Percentiles rank a stretch among this genome's conserved stretches.
phyloP scores from a whole-genome alignment of 2,797 vertebrate genomes.

The Silurus lanzhouensis region DNA sequence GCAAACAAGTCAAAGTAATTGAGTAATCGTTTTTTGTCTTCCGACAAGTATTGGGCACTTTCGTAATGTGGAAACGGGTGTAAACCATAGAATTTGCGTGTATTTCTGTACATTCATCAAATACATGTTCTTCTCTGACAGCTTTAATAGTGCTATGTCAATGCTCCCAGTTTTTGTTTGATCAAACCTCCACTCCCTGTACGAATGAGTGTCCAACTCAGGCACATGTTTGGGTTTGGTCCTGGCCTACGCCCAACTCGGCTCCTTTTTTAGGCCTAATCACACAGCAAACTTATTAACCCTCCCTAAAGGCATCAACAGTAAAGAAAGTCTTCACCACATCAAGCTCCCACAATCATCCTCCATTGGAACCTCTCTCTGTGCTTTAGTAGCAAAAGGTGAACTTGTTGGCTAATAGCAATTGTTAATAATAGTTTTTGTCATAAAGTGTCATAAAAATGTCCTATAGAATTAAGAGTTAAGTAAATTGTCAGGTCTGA shows the following conservation, averaged over 20 bases:
- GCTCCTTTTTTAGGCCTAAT: constrained; percentile 38
- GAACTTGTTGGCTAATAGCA: constrained; percentile 16
- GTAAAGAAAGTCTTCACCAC: constrained; percentile 35
- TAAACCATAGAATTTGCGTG: constrained; percentile 6
- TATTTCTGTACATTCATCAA: constrained; percentile 7
- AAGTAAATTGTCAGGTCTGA: constrained; percentile 10
- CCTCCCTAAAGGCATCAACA: constrained; percentile 41
- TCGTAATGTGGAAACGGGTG: constrained; percentile 10
- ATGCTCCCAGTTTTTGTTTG: constrained; percentile 40
- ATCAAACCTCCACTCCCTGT: constrained; percentile 56
- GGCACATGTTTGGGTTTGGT: constrained; percentile 58
- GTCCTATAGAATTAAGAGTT: constrained; percentile 10
- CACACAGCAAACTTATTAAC: constrained; percentile 47
- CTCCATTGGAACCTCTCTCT: constrained; percentile 22
- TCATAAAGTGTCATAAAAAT: neutral
- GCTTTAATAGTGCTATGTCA: constrained; percentile 37
- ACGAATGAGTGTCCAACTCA: constrained; percentile 32
- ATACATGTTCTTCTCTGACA: neutral
- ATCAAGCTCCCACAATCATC: constrained; percentile 18
- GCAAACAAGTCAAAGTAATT: neutral
- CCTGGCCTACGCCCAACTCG: constrained; percentile 48
- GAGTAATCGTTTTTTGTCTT: constrained; percentile 34
- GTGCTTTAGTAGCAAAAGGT: constrained; percentile 19
- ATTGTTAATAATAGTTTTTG: constrained; percentile 20
- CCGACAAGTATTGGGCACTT: neutral